Conservation (phyloP, 2,888 invertebrate genomes). For the Beris morrisii region DNA sequence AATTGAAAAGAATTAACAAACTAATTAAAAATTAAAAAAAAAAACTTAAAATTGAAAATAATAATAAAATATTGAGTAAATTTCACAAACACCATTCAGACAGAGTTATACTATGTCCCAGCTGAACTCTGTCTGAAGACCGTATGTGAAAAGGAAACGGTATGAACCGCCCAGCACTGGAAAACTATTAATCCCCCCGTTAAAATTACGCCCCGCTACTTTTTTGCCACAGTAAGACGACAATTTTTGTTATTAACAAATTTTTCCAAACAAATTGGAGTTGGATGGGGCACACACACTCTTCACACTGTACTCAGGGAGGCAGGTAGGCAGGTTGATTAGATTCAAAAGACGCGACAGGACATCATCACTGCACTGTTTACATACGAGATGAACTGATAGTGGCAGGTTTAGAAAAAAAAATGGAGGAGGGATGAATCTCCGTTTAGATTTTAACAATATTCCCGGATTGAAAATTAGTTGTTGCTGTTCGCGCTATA, state of each 20-base stretch:
- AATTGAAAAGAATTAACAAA: slow-evolving; percentile 32
- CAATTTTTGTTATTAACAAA: too few relatives aligned
- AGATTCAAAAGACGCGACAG: too few relatives aligned
- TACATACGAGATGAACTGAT: too few relatives aligned
- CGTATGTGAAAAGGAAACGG: slow-evolving; percentile 41
- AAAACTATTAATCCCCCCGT: slow-evolving; percentile 15
- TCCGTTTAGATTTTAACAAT: too few relatives aligned
- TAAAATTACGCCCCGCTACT: background rate
- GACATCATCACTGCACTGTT: too few relatives aligned
- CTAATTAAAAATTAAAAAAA: slow-evolving; percentile 36
- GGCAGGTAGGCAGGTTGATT: too few relatives aligned
- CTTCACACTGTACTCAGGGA: background rate
- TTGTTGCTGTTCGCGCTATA: too few relatives aligned
- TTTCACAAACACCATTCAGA: slow-evolving; percentile 51
- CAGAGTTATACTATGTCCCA: slow-evolving; percentile 51
- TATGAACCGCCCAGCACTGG: slow-evolving; percentile 21
- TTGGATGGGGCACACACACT: background rate
- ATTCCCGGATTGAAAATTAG: too few relatives aligned
- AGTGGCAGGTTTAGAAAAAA: too few relatives aligned
- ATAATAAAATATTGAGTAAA: slow-evolving; percentile 31
- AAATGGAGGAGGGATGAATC: too few relatives aligned
- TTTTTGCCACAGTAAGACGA: background rate
- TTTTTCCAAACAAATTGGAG: background rate
- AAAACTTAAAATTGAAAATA: slow-evolving; percentile 34
- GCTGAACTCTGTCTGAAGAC: slow-evolving; percentile 55